A percentile compares a stretch with the other conserved stretches of the same genome.
Conservation (phyloP, 2,797 vertebrate genomes). For the Periophthalmus magnuspinnatus region DNA sequence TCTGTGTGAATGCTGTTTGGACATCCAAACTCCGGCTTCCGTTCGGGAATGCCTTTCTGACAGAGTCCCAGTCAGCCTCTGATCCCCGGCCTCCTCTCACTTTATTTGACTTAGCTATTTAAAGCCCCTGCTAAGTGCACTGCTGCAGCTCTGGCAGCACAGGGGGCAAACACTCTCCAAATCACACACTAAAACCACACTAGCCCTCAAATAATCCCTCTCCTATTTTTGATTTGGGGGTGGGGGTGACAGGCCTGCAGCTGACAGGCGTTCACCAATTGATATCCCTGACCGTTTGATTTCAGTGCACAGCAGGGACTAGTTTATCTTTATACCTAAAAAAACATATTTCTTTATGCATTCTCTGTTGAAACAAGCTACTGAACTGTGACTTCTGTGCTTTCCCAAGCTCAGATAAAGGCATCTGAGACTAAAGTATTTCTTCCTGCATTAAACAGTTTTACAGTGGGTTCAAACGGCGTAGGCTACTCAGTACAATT, state of each 20-base stretch:
- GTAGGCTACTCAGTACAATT: too few species aligned
- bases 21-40: slow-evolving; percentile 68
- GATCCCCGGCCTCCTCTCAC: slow-evolving; percentile 67
- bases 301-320: background rate
- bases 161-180: slow-evolving; percentile 52
- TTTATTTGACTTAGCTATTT: slow-evolving; percentile 77
- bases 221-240: slow-evolving; percentile 66
- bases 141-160: slow-evolving; percentile 42
- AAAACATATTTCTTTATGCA: background rate
- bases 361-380: background rate
- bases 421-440: too few species aligned
- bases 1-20: slow-evolving; percentile 61
- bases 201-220: slow-evolving; percentile 64
- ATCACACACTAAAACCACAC: slow-evolving; percentile 61
- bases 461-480: background rate
- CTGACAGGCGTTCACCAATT: slow-evolving; percentile 17
- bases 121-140: slow-evolving; percentile 66
- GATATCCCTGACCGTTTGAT: background rate
- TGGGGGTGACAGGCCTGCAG: slow-evolving; percentile 44
- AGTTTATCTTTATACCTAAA: background rate
- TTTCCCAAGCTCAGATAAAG: background rate
- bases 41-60: slow-evolving; percentile 71
- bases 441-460: background rate
- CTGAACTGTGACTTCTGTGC: background rate
- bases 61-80: slow-evolving; percentile 68